Conservation (phyloP, 2,797 vertebrate genomes). For the Hypotaenidia philippensis region DNA sequence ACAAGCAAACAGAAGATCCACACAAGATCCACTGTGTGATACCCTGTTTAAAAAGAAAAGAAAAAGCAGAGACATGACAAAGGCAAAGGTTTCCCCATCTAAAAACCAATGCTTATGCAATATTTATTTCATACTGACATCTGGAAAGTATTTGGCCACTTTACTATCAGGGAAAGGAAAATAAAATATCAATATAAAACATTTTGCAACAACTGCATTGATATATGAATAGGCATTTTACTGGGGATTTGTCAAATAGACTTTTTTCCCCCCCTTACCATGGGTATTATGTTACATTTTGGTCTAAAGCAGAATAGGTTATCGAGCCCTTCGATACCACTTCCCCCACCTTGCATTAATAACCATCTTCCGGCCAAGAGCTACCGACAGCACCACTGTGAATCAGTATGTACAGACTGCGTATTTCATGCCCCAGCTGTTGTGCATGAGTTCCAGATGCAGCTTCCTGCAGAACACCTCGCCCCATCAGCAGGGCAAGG, state of each 20-base stretch:
- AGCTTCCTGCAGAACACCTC: conserved; percentile 31
- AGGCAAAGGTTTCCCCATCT: not conserved
- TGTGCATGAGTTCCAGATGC: conserved; percentile 32
- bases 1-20: not conserved
- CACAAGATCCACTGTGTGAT: not conserved
- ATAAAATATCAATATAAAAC: not conserved
- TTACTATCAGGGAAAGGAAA: not conserved
- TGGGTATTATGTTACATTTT: not conserved
- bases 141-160: conserved; percentile 27
- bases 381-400: conserved; percentile 39
- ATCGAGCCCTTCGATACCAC: not conserved
- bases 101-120: not conserved
- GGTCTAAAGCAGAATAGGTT: not conserved
- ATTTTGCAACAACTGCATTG: not conserved
- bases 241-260: not conserved
- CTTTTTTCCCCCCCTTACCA: not conserved
- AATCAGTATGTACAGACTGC: not conserved
- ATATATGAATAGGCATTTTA: not conserved
- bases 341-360: conserved; percentile 20
- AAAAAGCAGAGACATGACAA: not conserved
- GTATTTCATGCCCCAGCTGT: not conserved
- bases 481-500: not conserved
- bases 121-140: conserved; percentile 16
- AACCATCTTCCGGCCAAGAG: conserved; percentile 2
- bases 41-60: not conserved